Conservation (phyloP, 2,113 vertebrate genomes). For the Nannospalax galili region DNA sequence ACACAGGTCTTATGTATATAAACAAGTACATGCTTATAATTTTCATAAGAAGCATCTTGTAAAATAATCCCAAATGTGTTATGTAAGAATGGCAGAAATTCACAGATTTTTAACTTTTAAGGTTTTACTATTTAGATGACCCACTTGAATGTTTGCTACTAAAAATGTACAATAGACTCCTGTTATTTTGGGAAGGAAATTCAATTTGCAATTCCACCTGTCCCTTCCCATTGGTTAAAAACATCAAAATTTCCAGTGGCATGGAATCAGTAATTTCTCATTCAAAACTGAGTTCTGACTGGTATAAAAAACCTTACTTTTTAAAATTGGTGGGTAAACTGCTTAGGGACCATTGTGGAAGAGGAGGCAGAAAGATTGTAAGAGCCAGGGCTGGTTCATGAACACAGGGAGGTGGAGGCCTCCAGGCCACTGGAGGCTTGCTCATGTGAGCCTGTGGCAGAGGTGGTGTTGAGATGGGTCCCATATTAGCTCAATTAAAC, state of each 20-base stretch:
- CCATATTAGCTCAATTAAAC: too few species aligned
- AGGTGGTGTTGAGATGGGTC: too few species aligned
- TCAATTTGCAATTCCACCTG: not conserved
- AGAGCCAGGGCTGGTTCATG: too few species aligned
- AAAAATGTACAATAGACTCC: not conserved
- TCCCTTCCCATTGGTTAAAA: not conserved
- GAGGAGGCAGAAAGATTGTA: too few species aligned
- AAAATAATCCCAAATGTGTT: conserved; percentile 31
- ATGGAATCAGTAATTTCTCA: not conserved
- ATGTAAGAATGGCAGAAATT: not conserved
- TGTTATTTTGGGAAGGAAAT: not conserved
- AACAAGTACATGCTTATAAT: not conserved
- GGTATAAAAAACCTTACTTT: not conserved
- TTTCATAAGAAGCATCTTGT: not conserved
- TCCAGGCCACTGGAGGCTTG: too few species aligned
- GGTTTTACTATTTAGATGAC: not conserved
- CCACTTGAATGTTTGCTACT: not conserved
- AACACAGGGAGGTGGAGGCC: too few species aligned
- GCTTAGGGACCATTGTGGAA: too few species aligned
- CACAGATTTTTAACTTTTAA: not conserved
- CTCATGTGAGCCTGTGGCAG: too few species aligned
- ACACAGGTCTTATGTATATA: not conserved
- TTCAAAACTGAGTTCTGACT: not conserved
- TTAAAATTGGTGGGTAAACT: not conserved
- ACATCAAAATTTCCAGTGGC: not conserved